phyloP scores from a whole-genome alignment of 2,888 invertebrate species.

The Lypha dubia region DNA sequence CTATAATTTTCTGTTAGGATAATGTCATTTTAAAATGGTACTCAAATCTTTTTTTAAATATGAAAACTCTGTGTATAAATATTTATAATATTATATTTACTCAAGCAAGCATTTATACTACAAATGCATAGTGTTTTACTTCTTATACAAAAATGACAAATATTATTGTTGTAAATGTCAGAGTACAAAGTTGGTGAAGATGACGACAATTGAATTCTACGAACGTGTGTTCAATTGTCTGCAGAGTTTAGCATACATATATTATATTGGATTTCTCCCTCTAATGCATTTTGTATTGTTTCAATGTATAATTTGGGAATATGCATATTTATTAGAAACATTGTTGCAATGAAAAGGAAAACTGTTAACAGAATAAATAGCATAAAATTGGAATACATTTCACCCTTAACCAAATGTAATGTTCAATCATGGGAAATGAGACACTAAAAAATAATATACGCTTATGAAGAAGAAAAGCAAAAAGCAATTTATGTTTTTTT shows the following conservation, averaged over 20 bases:
- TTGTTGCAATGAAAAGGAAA: not conserved
- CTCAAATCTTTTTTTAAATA: too few species aligned
- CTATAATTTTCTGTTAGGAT: too few species aligned
- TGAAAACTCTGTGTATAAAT: too few species aligned
- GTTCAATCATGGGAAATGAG: not conserved
- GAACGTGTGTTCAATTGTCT: not conserved
- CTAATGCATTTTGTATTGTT: not conserved
- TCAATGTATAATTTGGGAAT: not conserved
- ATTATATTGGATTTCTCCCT: not conserved
- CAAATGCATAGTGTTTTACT: too few species aligned
- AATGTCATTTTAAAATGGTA: too few species aligned
- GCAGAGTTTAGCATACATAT: not conserved
- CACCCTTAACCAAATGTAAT: not conserved
- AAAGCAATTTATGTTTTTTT: too few species aligned
- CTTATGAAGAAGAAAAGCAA: not conserved
- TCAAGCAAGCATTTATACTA: not conserved
- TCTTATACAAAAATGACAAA: not conserved
- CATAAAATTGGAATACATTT: not conserved
- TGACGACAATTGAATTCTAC: not conserved
- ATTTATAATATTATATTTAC: too few species aligned
- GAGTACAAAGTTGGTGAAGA: not conserved
- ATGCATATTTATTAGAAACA: not conserved
- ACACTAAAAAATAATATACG: not conserved
- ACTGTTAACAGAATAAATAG: not conserved
- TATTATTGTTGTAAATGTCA: not conserved